Conservation (phyloP, 2,888 invertebrate genomes). For the Parnassius smintheus region DNA sequence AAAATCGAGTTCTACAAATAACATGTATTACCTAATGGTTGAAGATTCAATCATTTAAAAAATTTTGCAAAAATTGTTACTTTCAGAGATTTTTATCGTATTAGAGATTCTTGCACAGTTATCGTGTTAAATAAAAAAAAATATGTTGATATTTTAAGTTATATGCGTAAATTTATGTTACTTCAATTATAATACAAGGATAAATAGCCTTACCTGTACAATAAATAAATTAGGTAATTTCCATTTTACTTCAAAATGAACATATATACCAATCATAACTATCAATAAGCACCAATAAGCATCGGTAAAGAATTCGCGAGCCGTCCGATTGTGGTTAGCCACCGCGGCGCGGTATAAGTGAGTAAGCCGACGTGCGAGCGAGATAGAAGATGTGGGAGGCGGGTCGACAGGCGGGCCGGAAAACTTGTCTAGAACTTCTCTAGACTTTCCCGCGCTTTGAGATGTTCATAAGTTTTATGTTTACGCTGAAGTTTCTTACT, state of each 20-base stretch:
- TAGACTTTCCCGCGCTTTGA: slow-evolving; percentile 70
- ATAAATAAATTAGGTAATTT: not conserved
- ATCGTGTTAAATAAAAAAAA: too few species aligned
- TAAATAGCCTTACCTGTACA: too few species aligned
- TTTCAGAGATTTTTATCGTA: too few species aligned
- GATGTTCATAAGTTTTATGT: slow-evolving; percentile 23
- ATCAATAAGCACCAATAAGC: slow-evolving; percentile 30
- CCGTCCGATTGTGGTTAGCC: slow-evolving; percentile 62
- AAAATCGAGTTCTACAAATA: slow-evolving; percentile 47
- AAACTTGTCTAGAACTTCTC: slow-evolving; percentile 60
- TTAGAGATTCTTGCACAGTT: too few species aligned
- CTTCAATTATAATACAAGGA: too few species aligned
- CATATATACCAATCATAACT: slow-evolving; percentile 13
- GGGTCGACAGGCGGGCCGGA: slow-evolving; percentile 54
- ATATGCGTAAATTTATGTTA: too few species aligned
- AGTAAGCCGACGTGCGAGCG: slow-evolving; percentile 46
- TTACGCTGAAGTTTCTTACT: too few species aligned
- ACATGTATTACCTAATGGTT: slow-evolving; percentile 41
- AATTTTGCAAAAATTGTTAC: too few species aligned
- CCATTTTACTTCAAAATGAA: slow-evolving; percentile 1
- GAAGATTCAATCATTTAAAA: slow-evolving; percentile 29
- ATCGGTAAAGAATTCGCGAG: slow-evolving; percentile 28
- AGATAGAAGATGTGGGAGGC: slow-evolving; percentile 46
- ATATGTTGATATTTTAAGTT: too few species aligned
- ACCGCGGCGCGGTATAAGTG: slow-evolving; percentile 55